A percentile compares a stretch with the other conserved stretches of the same genome.
These are phyloP conservation scores for Aix galericulata DNA, from an alignment of 2,113 vertebrate genomes.

Conservation along the genomic window DNA sequence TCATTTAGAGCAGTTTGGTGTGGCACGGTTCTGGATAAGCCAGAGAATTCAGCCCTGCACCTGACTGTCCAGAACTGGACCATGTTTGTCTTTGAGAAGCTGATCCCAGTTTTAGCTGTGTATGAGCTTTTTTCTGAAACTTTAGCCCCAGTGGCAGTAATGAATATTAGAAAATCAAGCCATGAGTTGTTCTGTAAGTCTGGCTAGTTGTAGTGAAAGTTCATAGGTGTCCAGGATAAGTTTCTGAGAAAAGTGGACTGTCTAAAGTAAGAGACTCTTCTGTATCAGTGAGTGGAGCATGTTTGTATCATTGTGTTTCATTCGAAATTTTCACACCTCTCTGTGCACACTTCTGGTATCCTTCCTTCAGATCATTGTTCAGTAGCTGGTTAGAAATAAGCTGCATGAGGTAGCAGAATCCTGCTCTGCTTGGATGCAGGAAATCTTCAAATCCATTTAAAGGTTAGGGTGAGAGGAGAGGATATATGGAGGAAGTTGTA, in stretches of 20 bases:
- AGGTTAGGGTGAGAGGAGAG: background rate
- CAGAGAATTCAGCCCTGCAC: background rate
- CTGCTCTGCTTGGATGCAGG: background rate
- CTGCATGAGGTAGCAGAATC: rapidly evolving
- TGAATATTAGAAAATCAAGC: background rate
- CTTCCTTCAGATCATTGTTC: background rate
- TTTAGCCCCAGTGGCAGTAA: background rate
- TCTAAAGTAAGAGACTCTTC: background rate
- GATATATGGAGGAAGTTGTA: rapidly evolving
- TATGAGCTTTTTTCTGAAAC: background rate
- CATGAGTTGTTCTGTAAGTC: background rate
- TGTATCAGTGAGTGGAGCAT: background rate
- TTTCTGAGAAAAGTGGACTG: background rate
- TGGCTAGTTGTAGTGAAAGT: background rate
- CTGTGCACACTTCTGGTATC: background rate
- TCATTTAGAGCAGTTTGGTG: background rate
- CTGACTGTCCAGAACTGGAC: no score
- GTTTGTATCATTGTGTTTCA: background rate
- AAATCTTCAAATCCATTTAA: background rate
- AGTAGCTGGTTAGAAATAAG: background rate
- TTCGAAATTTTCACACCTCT: background rate
- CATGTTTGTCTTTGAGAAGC: background rate
- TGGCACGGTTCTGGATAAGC: background rate
- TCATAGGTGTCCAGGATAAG: background rate
- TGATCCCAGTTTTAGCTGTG: background rate